Evolutionary conservation across 1,140 invertebrate species (phyloP).

Genomic region (Chionoecetes opilio): DNA sequence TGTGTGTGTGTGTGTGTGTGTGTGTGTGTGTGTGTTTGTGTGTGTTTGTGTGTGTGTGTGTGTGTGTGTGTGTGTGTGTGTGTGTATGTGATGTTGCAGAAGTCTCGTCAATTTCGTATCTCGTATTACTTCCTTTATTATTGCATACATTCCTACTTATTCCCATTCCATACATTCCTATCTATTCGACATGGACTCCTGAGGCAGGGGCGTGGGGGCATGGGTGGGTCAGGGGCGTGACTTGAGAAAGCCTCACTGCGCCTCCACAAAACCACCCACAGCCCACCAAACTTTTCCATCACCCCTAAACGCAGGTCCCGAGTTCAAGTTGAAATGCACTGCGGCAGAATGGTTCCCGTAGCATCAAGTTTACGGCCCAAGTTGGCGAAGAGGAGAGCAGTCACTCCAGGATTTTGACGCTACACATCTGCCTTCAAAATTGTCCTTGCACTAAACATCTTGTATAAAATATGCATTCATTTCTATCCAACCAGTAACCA

Average conservation of each 20-base stretch:
- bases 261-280: neutral
- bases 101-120: no score
- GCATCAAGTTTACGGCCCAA: neutral
- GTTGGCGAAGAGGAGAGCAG: neutral
- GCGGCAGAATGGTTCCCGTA: neutral
- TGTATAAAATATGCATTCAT: neutral
- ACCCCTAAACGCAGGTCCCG: neutral
- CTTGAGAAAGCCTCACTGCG: neutral
- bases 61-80: no score
- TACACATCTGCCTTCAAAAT: neutral
- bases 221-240: neutral
- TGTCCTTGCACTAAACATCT: neutral
- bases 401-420: neutral
- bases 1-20: no score
- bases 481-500: neutral
- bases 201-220: neutral
- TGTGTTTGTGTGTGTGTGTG: no score
- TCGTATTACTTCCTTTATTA: no score
- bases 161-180: no score
- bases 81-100: no score
- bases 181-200: no score
- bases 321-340: neutral
- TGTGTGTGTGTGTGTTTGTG: no score
- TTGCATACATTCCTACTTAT: no score
- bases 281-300: neutral